These are phyloP conservation scores for Epizoanthus rinbou DNA, from an alignment of 92 coral and sea anemone species.

Conservation along the genomic window DNA sequence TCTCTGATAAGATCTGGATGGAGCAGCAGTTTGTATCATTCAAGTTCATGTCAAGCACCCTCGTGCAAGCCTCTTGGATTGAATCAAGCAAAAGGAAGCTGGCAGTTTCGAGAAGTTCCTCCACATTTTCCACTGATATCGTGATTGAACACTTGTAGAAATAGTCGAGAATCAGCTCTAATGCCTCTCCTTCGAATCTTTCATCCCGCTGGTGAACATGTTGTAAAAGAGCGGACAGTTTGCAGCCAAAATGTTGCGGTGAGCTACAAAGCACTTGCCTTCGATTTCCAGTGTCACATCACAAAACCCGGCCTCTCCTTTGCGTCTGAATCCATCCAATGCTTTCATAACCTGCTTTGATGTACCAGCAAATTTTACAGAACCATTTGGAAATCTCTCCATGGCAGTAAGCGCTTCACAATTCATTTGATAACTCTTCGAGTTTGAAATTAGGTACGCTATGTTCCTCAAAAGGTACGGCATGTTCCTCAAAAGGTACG, in stretches of 20 bases:
- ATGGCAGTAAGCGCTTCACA: too few relatives aligned
- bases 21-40: too few relatives aligned
- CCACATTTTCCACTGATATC: constrained; percentile 72
- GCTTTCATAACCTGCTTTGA: too few relatives aligned
- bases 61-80: constrained; percentile 19
- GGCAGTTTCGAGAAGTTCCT: constrained; percentile 81
- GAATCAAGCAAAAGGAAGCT: constrained; percentile 70
- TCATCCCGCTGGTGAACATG: constrained; percentile 64
- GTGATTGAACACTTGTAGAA: constrained; percentile 74
- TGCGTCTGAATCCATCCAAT: too few relatives aligned
- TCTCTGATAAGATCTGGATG: too few relatives aligned
- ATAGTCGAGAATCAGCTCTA: constrained; percentile 58
- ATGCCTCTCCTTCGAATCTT: neutral
- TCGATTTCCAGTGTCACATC: constrained; percentile 69
- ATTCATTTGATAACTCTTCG: too few relatives aligned
- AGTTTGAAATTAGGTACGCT: too few relatives aligned
- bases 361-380: too few relatives aligned
- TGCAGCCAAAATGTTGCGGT: constrained; percentile 64
- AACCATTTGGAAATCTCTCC: too few relatives aligned
- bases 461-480: too few relatives aligned
- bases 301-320: constrained; percentile 17
- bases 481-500: too few relatives aligned
- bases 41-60: too few relatives aligned
- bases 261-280: constrained; percentile 66
- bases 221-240: constrained; percentile 66